phyloP scores from a whole-genome alignment of 2,113 vertebrate species.

The Eleginops maclovinus region DNA sequence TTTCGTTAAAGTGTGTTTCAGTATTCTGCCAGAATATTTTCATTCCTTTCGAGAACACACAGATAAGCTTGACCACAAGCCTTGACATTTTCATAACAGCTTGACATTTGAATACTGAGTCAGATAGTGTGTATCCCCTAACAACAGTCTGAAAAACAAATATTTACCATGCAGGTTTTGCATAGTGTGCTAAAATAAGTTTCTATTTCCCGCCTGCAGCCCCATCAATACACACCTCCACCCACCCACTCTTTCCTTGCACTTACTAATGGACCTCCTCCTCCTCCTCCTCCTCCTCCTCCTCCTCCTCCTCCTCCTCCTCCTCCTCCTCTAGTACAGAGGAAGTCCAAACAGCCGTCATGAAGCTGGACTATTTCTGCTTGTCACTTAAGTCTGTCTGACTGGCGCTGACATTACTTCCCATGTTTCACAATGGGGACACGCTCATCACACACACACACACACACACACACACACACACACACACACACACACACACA shows the following conservation, averaged over 20 bases:
- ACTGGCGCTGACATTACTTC: conserved; percentile 80
- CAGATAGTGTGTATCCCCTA: conserved; percentile 16
- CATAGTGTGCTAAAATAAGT: conserved; percentile 58
- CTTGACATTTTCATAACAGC: not conserved
- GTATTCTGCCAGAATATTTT: not conserved
- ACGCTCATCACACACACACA: conserved; percentile 64
- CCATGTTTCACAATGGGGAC: conserved; percentile 86
- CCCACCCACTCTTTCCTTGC: conserved; percentile 41
- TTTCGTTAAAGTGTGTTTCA: not conserved
- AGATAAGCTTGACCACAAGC: not conserved
- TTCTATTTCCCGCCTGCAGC: conserved; percentile 52
- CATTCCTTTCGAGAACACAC: not conserved
- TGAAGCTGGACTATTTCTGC: conserved; percentile 73
- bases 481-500: no score
- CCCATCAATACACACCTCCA: conserved; percentile 26
- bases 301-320: conserved; percentile 54
- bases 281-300: conserved; percentile 56
- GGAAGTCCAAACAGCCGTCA: conserved; percentile 75
- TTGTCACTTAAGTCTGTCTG: conserved; percentile 71
- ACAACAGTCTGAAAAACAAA: conserved; percentile 14
- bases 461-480: conserved; percentile 34
- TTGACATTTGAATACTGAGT: conserved; percentile 63
- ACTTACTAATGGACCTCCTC: conserved; percentile 58
- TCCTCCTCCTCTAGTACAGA: conserved; percentile 66
- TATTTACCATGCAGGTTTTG: conserved; percentile 45